Conservation (phyloP, 2,888 invertebrate genomes). For the Plebejus argus region DNA sequence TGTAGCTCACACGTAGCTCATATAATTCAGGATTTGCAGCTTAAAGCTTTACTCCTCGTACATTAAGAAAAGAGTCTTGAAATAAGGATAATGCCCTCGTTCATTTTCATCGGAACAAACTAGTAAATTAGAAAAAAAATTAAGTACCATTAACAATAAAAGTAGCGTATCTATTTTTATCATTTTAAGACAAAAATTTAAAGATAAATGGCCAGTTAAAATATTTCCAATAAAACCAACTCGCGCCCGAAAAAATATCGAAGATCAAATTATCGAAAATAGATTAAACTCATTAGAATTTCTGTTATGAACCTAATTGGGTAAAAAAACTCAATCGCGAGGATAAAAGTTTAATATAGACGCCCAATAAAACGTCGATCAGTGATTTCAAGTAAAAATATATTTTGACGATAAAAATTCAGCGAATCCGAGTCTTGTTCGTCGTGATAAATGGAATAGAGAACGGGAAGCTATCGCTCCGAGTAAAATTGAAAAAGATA, state of each 20-base stretch:
- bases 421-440: conserved; percentile 32
- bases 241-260: not conserved
- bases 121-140: not conserved
- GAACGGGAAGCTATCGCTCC: conserved; percentile 45
- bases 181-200: not conserved
- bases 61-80: not conserved
- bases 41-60: not conserved
- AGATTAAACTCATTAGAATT: conserved; percentile 13
- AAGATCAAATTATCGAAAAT: not conserved
- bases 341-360: conserved; percentile 21
- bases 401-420: conserved; percentile 33
- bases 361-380: conserved; percentile 23
- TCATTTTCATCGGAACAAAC: not conserved
- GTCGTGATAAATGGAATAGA: conserved; percentile 35
- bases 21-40: conserved; percentile 5
- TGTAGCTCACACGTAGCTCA: conserved; percentile 4
- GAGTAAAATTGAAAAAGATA: conserved; percentile 62
- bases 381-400: conserved; percentile 31
- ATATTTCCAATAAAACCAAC: not conserved
- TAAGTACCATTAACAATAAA: not conserved
- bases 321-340: not conserved
- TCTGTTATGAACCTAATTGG: not conserved
- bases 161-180: not conserved
- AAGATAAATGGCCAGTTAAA: not conserved
- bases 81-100: not conserved